These are phyloP conservation scores for Salarias fasciatus DNA, from an alignment of 2,797 vertebrate species.

Conservation along the genomic window DNA sequence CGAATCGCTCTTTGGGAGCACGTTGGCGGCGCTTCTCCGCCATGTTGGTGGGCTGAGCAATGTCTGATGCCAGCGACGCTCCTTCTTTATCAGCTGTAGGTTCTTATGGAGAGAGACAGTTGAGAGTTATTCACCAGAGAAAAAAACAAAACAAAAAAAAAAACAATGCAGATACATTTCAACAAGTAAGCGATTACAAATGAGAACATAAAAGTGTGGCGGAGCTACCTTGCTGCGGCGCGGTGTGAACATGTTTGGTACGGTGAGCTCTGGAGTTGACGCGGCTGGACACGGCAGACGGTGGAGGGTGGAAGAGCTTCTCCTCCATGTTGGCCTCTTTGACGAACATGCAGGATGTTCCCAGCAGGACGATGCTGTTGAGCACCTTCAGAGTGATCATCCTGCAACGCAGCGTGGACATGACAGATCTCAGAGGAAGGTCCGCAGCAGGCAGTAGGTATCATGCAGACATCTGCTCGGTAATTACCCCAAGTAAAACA, in stretches of 20 bases:
- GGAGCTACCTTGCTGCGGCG: slow-evolving; percentile 64
- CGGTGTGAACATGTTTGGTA: slow-evolving; percentile 61
- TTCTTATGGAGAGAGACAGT: slow-evolving; percentile 66
- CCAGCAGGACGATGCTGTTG: slow-evolving; percentile 95
- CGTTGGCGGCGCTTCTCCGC: slow-evolving; percentile 79
- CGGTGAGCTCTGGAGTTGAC: slow-evolving; percentile 81
- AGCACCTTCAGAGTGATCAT: slow-evolving; percentile 96
- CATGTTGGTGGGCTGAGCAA: slow-evolving; percentile 79
- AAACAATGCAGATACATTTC: too few relatives aligned
- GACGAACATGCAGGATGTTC: slow-evolving; percentile 94
- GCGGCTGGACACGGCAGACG: slow-evolving; percentile 85
- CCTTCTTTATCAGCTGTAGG: slow-evolving; percentile 78
- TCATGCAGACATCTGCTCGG: not conserved
- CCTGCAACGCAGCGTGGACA: slow-evolving; percentile 70
- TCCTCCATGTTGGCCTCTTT: slow-evolving; percentile 98
- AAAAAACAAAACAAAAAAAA: too few relatives aligned
- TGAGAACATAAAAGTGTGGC: not conserved
- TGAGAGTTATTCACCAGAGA: slow-evolving; percentile 2
- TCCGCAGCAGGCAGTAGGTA: not conserved
- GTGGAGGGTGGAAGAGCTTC: slow-evolving; percentile 89
- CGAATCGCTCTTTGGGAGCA: slow-evolving; percentile 89
- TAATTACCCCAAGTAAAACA: slow-evolving; percentile 96
- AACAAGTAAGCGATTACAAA: too few relatives aligned
- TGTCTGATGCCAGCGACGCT: slow-evolving; percentile 79
- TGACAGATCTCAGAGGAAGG: not conserved